These are phyloP conservation scores for Drosophila austrosaltans DNA, from an alignment of 2,888 invertebrate genomes.

Conservation along the genomic window DNA sequence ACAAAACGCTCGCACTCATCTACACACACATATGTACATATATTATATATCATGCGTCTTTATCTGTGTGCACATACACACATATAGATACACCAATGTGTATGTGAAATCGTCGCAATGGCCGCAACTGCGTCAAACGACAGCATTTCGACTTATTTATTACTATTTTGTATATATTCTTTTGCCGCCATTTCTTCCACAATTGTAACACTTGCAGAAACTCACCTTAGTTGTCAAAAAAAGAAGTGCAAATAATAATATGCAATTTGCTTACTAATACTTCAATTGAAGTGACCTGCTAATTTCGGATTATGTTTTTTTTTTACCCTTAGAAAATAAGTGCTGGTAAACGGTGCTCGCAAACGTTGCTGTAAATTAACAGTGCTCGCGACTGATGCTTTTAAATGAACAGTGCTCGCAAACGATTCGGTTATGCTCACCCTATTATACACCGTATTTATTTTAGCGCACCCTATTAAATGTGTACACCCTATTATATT, in stretches of 20 bases:
- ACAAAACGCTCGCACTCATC: background rate
- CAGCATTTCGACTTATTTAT: background rate
- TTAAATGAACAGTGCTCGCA: background rate
- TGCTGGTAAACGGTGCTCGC: background rate
- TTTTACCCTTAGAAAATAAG: background rate
- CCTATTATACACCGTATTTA: background rate
- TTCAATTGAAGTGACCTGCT: background rate
- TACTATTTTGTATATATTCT: background rate
- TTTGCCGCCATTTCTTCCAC: background rate
- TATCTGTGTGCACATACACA: background rate
- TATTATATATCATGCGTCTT: background rate
- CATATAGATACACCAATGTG: background rate
- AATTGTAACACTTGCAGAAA: background rate
- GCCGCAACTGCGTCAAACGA: background rate
- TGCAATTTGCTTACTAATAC: background rate
- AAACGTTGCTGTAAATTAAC: background rate
- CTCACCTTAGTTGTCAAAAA: background rate
- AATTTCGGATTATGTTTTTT: background rate
- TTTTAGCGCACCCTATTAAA: background rate
- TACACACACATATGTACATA: background rate
- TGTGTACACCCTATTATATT: constrained; percentile 4
- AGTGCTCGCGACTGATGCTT: background rate
- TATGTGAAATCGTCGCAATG: background rate
- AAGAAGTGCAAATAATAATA: background rate
- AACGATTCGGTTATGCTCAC: background rate